phyloP scores from a whole-genome alignment of 2,888 invertebrate genomes.

The Baronia brevicornis region DNA sequence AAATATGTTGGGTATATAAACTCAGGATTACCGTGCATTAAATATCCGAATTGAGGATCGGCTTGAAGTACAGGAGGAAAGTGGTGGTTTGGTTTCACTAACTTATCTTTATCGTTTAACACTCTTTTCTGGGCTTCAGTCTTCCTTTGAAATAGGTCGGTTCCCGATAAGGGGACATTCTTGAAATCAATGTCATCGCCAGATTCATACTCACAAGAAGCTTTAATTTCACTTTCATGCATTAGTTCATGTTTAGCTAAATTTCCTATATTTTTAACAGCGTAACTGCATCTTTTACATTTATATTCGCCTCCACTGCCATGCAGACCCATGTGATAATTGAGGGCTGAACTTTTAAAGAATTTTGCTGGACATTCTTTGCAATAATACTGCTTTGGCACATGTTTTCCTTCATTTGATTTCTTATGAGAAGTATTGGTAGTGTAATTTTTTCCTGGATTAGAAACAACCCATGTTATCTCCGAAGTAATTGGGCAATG shows the following conservation, averaged over 20 bases:
- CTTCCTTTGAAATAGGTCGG: constrained; percentile 79
- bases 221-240: constrained; percentile 58
- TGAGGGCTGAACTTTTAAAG: constrained; percentile 81
- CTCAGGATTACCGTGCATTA: constrained; percentile 84
- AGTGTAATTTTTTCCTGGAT: constrained; percentile 39
- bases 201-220: constrained; percentile 61
- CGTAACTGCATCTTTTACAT: constrained; percentile 82
- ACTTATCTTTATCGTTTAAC: constrained; percentile 63
- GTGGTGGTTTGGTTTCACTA: constrained; percentile 70
- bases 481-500: constrained; percentile 43
- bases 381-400: constrained; percentile 67
- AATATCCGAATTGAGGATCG: constrained; percentile 80
- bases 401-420: constrained; percentile 39
- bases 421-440: constrained; percentile 33
- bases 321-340: constrained; percentile 81
- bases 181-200: constrained; percentile 66
- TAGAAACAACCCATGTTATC: constrained; percentile 63
- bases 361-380: constrained; percentile 84
- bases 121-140: constrained; percentile 75
- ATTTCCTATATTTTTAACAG: constrained; percentile 80
- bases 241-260: constrained; percentile 79
- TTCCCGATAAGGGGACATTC: constrained; percentile 78
- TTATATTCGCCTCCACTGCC: constrained; percentile 78
- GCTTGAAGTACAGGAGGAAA: constrained; percentile 71
- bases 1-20: constrained; percentile 84